Base-by-base conservation (phyloP, 2,113 vertebrate species). In the Riparia riparia region DNA sequence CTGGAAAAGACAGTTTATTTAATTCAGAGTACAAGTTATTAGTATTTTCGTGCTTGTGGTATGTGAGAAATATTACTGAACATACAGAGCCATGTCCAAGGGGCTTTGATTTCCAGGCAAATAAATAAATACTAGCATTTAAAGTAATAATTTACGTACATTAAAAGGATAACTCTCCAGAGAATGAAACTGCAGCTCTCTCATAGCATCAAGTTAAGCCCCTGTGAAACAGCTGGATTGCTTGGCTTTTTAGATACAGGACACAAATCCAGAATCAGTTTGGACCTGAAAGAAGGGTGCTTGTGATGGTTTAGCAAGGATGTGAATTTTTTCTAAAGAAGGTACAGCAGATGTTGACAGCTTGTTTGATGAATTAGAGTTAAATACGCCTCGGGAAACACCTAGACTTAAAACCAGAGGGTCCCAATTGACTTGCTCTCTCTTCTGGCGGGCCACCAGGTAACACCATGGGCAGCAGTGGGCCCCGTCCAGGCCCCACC, bases 41-140 rank as follows among this genome's bases (percentile, higher is more conserved):
- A 11, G 3, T 12, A 22, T 86, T 93, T 77, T 76, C 14, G 9
- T 51, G 28, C 3, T 58, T n/a, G 10, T 19, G 8, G 1, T 45
- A 22, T 14, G 13, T 26, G 1, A 73, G 50, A 63, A 84, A 68
- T 10, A 49, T 19, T 65, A 49, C 5, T 60, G 44, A 77, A n/a
- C 6, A 28, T 26, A 45, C 0, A 42, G 1, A 77, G 3, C 4
- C 7, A 8, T 28, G 17, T 44, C 60, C 17, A 45, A 15, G 9
- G 39, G 20, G 4, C 19, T 85, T 91, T 64, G 24, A 60, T 56
- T 82, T 79, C n/a, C 61, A 85, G 37, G 41, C 7, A 60, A 56
- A 51, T 21, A 64, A 89, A 41, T 8, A 71, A 50, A 7, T 61
- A 15, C 37, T 82, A 56, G 3, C 14, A 6, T 50, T 66, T 66